These are phyloP conservation scores for Vulpes lagopus DNA, from an alignment of 2,113 vertebrate species.

Conservation along the genomic window DNA sequence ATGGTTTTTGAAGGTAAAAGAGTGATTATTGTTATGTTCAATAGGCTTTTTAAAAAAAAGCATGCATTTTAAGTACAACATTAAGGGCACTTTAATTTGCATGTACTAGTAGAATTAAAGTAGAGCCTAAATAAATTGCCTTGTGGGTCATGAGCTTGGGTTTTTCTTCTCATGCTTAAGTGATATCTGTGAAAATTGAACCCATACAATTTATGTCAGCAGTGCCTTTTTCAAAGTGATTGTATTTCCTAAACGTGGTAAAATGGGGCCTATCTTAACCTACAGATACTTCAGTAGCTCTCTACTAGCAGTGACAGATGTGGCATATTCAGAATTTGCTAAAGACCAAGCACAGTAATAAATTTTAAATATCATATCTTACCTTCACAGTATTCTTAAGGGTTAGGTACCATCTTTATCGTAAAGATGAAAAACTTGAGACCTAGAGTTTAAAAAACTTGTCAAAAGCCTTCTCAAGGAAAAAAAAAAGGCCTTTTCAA, in stretches of 20 bases:
- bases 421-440: not conserved
- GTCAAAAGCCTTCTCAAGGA: not conserved
- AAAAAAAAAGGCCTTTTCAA: not conserved
- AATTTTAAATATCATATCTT: not conserved
- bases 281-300: not conserved
- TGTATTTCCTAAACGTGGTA: not conserved
- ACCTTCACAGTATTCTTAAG: not conserved
- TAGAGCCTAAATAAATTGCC: not conserved
- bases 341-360: not conserved
- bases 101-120: not conserved
- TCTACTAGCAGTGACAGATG: not conserved
- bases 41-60: not conserved
- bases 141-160: not conserved
- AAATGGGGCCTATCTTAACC: not conserved
- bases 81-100: not conserved
- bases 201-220: not conserved
- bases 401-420: not conserved
- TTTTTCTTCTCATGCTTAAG: not conserved
- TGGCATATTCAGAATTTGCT: not conserved
- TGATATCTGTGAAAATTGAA: not conserved
- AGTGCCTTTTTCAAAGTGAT: not conserved
- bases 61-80: not conserved
- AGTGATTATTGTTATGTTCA: not conserved
- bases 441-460: not conserved
- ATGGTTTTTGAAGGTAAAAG: not conserved